Evolutionary conservation across 2,888 invertebrate genomes (phyloP).

Genomic region (Hirtodrosophila histrioides): DNA sequence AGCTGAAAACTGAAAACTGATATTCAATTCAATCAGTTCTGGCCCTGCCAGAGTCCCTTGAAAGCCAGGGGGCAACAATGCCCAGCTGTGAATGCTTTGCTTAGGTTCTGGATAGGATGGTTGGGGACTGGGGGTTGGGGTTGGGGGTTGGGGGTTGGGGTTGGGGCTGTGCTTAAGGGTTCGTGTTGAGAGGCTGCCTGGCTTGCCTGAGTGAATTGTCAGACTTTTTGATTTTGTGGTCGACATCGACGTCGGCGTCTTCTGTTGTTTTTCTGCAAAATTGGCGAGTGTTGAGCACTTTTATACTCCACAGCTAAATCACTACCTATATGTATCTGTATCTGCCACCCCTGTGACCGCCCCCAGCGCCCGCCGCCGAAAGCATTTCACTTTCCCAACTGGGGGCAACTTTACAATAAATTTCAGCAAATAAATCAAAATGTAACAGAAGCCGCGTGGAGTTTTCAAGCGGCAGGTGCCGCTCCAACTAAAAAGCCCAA

Average conservation of each 20-base stretch:
- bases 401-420: conserved; percentile 72
- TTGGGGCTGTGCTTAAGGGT: background rate
- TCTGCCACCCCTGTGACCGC: background rate
- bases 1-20: conserved; percentile 63
- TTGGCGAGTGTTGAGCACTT: conserved; percentile 48
- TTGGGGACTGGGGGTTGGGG: background rate
- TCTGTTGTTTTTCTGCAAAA: conserved; percentile 21
- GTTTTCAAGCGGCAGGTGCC: conserved; percentile 73
- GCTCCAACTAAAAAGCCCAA: conserved; percentile 17
- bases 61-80: conserved; percentile 45
- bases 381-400: conserved; percentile 50
- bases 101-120: background rate
- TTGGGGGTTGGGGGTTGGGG: background rate
- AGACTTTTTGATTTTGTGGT: conserved; percentile 63
- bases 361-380: conserved; percentile 11
- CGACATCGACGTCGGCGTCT: conserved; percentile 8
- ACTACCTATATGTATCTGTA: conserved; percentile 30
- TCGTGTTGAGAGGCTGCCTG: background rate
- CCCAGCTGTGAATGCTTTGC: conserved; percentile 50
- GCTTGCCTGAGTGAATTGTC: conserved; percentile 44
- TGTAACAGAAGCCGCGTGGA: conserved; percentile 73
- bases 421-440: conserved; percentile 79
- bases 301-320: conserved; percentile 25
- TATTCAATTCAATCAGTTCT: conserved; percentile 77
- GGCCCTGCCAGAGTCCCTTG: conserved; percentile 6